phyloP scores from a whole-genome alignment of 2,797 vertebrate species.

The Tapirus indicus region DNA sequence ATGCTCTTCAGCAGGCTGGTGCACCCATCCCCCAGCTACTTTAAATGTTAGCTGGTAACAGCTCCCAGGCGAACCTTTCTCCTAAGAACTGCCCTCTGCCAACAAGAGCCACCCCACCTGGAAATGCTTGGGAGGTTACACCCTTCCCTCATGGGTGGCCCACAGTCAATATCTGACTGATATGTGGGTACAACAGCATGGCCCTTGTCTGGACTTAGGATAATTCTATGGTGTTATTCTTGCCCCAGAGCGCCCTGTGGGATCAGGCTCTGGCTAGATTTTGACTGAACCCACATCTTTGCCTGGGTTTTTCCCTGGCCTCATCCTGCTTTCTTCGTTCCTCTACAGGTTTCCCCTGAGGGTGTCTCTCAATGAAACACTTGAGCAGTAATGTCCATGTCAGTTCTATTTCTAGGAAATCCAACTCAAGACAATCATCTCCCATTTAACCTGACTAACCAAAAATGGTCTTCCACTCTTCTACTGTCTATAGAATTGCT shows the following conservation, averaged over 20 bases:
- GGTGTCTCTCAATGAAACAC: background rate
- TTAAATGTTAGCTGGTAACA: background rate
- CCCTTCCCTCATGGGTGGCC: background rate
- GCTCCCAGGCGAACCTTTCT: background rate
- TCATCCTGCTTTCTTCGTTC: background rate
- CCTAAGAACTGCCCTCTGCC: background rate
- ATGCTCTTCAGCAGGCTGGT: background rate
- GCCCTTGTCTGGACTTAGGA: background rate
- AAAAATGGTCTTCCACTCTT: background rate
- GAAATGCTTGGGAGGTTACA: background rate
- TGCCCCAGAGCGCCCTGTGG: background rate
- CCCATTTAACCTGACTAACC: background rate
- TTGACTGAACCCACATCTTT: background rate
- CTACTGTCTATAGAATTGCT: background rate
- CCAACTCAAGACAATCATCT: background rate
- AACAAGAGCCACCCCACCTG: background rate
- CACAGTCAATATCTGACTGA: background rate
- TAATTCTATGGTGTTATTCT: background rate
- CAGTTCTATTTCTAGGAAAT: background rate
- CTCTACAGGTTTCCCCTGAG: background rate
- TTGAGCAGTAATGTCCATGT: background rate
- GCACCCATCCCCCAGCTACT: background rate
- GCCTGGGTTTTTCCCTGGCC: background rate
- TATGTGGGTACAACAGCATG: background rate
- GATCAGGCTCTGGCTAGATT: background rate